Evolutionary conservation across 2,113 vertebrate genomes (phyloP).

Genomic region (Loxodonta africana): DNA sequence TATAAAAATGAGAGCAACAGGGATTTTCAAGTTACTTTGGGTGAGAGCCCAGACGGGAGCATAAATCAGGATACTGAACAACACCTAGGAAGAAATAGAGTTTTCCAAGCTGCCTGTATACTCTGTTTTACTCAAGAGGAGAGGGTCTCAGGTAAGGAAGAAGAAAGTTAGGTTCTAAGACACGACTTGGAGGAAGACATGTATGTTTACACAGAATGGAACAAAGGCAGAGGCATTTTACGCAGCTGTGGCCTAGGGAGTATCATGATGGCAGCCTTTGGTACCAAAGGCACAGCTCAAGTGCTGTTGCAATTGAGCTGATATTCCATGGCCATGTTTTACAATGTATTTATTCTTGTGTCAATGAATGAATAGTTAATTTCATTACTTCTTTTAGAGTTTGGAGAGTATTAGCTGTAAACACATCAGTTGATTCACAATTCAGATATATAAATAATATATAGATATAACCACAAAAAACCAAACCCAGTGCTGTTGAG

Average conservation of each 20-base stretch:
- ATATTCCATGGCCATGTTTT: neutral
- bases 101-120: neutral
- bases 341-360: neutral
- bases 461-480: too few relatives aligned
- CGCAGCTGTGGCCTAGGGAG: neutral
- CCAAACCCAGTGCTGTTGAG: too few relatives aligned
- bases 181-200: neutral
- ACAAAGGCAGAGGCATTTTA: neutral
- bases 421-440: neutral
- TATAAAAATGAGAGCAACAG: neutral
- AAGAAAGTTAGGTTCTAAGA: neutral
- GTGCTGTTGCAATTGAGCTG: neutral
- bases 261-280: neutral
- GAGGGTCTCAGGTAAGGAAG: neutral
- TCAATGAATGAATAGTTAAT: neutral
- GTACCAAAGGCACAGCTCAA: neutral
- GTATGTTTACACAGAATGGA: neutral
- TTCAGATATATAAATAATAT: neutral
- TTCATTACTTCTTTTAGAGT: slow-evolving; percentile 21
- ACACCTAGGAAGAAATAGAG: neutral
- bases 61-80: neutral
- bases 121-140: neutral
- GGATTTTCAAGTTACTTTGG: neutral
- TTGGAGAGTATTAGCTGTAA: neutral
- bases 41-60: accelerated